Conservation (phyloP, 2,797 vertebrate species). For the Phalanger gymnotis region DNA sequence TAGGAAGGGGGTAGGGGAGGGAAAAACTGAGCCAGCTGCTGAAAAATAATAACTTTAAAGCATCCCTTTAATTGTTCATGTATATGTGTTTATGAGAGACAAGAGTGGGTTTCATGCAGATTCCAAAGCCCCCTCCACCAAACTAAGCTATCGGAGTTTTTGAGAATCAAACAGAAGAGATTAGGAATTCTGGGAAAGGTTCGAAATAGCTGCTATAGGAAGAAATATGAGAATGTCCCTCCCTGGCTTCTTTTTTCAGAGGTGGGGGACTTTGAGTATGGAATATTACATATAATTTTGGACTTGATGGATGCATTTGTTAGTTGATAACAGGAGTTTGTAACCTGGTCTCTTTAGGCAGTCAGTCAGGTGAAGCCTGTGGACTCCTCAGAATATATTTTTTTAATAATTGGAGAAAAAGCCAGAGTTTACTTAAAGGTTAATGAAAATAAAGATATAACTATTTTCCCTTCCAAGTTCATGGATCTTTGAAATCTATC, state of each 20-base stretch:
- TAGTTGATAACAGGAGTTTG: not conserved
- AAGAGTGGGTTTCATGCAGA: slow-evolving; percentile 46
- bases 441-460: not conserved
- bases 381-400: not conserved
- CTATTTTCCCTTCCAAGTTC: not conserved
- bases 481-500: not conserved
- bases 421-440: not conserved
- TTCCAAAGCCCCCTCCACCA: not conserved
- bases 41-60: not conserved
- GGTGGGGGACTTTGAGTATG: not conserved
- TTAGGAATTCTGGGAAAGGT: not conserved
- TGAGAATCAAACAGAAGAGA: not conserved
- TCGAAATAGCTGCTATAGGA: not conserved
- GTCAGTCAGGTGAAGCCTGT: not conserved
- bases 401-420: not conserved
- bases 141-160: not conserved
- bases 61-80: slow-evolving; percentile 31
- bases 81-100: slow-evolving; percentile 5
- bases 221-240: not conserved
- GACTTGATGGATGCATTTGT: not conserved
- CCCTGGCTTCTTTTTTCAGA: not conserved
- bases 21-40: not conserved
- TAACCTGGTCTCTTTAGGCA: too few species aligned
- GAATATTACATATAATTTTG: not conserved
- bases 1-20: not conserved